Base-by-base conservation (phyloP, 2,113 vertebrate species). In the Megaceryle torquata region DNA sequence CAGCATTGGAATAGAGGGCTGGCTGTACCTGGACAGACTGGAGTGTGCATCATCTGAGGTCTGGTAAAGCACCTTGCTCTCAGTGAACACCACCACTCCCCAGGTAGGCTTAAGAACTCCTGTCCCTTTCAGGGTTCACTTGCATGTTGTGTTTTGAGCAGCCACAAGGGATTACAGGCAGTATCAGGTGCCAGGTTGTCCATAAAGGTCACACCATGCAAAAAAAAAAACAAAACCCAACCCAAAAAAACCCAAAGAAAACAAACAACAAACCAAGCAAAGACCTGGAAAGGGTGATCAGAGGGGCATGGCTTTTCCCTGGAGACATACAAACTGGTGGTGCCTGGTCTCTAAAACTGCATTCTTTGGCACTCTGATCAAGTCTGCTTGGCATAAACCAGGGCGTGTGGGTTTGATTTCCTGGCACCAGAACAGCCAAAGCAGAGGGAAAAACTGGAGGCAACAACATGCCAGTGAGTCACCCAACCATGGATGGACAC, bases 401-500 rank as follows among this genome's bases (percentile, higher is more conserved):
- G 82, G 51, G 48, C 24, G 54, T 84, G 94, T 88, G 88, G 88
- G 90, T 83, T 84, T 61, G 64, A 82, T 80, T 95, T 96, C 80
- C 91, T 97, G 95, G 95, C 84, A 97, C 83, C 85, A 90, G 48
- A 94, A 88, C 81, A 92, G 63, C 89, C 95, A 94, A 80, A 92
- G 46, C 85, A 57, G 48, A 97, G 72, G 72, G 56, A 94, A 95
- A 41, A 91, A 94, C 59, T 86, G 76, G 65, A 95, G 79, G 85
- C 88, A 97, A 94, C 86, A 93, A 92, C 83, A 94, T 95, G 77
- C 93, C 93, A 97, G 72, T 92, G 95, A 97, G 82, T 96, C 95
- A 97, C 65, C 86, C 94, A 96, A 60, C 86, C 95, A 91, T 92
- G 91, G 93, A 96, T 88, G 76, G 86, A 87, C 90, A 96, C 90